Evolutionary conservation across 2,113 vertebrate genomes (phyloP).

Genomic region (Aleadryas rufinucha): DNA sequence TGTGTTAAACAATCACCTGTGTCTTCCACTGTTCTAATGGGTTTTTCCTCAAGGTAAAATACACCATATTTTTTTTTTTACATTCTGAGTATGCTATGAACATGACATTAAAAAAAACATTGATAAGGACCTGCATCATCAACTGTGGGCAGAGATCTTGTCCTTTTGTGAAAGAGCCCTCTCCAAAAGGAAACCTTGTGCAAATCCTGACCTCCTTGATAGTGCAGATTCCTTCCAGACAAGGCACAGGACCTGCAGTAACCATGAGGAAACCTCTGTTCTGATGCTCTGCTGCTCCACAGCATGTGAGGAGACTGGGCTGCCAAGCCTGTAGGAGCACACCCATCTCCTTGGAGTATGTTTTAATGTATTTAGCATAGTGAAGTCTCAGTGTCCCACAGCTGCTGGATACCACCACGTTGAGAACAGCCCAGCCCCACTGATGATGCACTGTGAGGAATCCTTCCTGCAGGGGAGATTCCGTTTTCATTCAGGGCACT

Average conservation of each 20-base stretch:
- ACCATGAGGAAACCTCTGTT: background rate
- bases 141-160: background rate
- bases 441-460: background rate
- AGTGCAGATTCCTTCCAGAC: background rate
- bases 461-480: background rate
- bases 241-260: background rate
- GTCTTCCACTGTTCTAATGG: background rate
- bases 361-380: accelerated
- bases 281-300: background rate
- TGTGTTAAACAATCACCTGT: background rate
- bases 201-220: background rate
- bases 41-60: background rate
- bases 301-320: accelerated
- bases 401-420: accelerated
- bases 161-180: background rate
- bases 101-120: too few relatives aligned
- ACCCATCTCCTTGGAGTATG: accelerated
- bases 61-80: background rate
- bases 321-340: background rate
- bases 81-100: background rate
- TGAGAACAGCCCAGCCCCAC: background rate
- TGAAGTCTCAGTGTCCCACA: accelerated
- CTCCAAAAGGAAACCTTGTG: background rate
- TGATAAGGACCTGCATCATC: background rate
- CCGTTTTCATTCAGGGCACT: background rate